Evolutionary conservation across 2,888 invertebrate species (phyloP).

Genomic region (Dryococelus australis): DNA sequence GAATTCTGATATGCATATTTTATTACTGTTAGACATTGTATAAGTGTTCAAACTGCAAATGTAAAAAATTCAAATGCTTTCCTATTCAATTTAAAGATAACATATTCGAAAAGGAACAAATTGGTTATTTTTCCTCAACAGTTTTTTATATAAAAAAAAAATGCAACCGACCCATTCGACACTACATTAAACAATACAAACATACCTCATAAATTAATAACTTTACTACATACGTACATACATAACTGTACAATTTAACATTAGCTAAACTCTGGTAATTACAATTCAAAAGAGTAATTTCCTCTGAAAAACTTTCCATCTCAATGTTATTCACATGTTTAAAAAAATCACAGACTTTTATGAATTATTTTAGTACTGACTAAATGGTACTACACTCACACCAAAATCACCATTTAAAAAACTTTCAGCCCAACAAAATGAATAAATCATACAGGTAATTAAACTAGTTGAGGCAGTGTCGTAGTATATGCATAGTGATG

Average conservation of each 20-base stretch:
- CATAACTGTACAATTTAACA: neutral
- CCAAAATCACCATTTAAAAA: neutral
- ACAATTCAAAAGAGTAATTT: constrained; percentile 10
- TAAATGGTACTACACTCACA: neutral
- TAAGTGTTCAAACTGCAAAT: neutral
- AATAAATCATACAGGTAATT: neutral
- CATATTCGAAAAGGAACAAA: neutral
- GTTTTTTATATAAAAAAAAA: neutral
- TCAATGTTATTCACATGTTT: neutral
- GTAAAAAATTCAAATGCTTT: too few species aligned
- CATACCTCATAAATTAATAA: neutral
- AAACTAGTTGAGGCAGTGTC: neutral
- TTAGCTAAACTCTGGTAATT: neutral
- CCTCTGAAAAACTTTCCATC: neutral
- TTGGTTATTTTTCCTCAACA: neutral
- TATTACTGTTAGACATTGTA: neutral
- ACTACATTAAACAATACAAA: neutral
- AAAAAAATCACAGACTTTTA: constrained; percentile 1
- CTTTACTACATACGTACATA: neutral
- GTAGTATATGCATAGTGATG: neutral
- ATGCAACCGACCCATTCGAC: neutral
- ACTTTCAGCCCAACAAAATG: neutral
- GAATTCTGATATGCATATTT: neutral
- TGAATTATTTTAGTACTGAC: neutral
- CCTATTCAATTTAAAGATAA: neutral